Evolutionary conservation across 2,113 vertebrate genomes (phyloP).

Genomic region (Corvus cornix): DNA sequence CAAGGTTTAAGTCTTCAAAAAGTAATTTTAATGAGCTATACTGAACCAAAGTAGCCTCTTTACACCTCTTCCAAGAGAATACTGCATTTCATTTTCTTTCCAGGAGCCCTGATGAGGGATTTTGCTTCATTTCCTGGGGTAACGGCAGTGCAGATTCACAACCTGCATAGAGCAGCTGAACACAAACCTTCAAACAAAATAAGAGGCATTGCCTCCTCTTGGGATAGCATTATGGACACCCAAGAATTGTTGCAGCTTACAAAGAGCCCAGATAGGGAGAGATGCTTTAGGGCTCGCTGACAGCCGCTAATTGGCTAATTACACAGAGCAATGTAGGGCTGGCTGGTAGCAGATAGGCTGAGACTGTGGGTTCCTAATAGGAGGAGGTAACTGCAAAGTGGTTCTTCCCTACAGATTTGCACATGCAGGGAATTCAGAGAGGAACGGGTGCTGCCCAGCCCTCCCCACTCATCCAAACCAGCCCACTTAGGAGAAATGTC

Average conservation of each 20-base stretch:
- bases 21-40: not conserved
- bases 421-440: not conserved
- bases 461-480: not conserved
- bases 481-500: accelerated
- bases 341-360: not conserved
- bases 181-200: not conserved
- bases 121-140: accelerated
- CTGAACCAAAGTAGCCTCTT: not conserved
- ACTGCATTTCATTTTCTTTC: not conserved
- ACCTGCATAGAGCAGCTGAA: not conserved
- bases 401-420: not conserved
- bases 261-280: not conserved
- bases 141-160: not conserved
- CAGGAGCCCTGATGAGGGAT: not conserved
- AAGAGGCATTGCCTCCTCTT: not conserved
- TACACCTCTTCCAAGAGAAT: not conserved
- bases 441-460: accelerated
- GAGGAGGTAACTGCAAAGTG: not conserved
- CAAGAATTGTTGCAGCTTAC: not conserved
- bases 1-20: not conserved
- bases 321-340: not conserved
- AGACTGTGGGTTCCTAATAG: not conserved
- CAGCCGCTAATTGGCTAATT: not conserved
- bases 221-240: too few species aligned
- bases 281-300: not conserved